Evolutionary conservation across 2,888 invertebrate genomes (phyloP).

Genomic region (Hirtodrosophila histrioides): DNA sequence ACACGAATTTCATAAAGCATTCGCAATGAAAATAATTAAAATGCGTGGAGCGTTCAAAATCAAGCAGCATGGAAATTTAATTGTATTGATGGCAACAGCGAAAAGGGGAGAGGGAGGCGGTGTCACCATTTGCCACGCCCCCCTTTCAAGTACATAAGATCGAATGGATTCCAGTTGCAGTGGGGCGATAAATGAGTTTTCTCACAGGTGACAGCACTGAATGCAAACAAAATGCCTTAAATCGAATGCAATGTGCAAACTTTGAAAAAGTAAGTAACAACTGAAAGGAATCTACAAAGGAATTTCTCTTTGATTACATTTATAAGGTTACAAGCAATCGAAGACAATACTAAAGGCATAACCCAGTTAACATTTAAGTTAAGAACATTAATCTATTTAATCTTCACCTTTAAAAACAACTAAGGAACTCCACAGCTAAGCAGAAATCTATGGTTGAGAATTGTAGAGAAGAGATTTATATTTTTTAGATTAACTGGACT

Average conservation of each 20-base stretch:
- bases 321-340: background rate
- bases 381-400: too few species aligned
- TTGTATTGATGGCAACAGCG: slow-evolving; percentile 63
- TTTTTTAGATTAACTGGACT: too few species aligned
- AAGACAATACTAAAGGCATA: slow-evolving; percentile 2
- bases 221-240: slow-evolving; percentile 46
- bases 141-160: slow-evolving; percentile 21
- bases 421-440: too few species aligned
- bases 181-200: slow-evolving; percentile 62
- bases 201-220: slow-evolving; percentile 35
- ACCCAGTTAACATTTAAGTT: slow-evolving; percentile 7
- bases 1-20: slow-evolving; percentile 73
- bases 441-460: too few species aligned
- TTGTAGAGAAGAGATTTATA: too few species aligned
- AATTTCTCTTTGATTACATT: slow-evolving; percentile 11
- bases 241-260: slow-evolving; percentile 41
- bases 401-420: too few species aligned
- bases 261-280: slow-evolving; percentile 13
- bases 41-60: slow-evolving; percentile 75
- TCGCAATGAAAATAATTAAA: slow-evolving; percentile 78
- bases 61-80: slow-evolving; percentile 78
- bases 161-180: slow-evolving; percentile 45
- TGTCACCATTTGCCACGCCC: slow-evolving; percentile 1
- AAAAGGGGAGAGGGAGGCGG: background rate
- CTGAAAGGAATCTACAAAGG: slow-evolving; percentile 10